A percentile compares a stretch with the other conserved stretches of the same genome.
These are phyloP conservation scores for Serinus canaria DNA, from an alignment of 2,113 vertebrate genomes.

Conservation along the genomic window DNA sequence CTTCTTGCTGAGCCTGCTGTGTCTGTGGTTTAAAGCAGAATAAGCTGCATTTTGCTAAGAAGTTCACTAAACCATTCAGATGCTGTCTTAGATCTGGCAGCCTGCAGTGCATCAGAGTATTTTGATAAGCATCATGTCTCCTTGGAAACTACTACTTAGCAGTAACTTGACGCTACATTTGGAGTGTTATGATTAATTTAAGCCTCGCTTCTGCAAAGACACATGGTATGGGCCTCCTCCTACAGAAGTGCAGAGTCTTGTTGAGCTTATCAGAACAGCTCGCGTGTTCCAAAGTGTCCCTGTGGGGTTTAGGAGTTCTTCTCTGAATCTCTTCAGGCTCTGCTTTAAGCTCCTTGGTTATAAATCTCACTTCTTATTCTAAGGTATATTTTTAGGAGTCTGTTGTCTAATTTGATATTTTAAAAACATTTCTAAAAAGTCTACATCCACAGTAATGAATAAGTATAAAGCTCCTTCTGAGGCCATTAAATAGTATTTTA, in stretches of 20 bases:
- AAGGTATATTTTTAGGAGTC: conserved; percentile 14
- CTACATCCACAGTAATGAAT: conserved; percentile 42
- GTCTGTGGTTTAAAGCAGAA: neutral
- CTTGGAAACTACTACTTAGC: conserved; percentile 67
- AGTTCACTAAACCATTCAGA: conserved; percentile 30
- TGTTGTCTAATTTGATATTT: conserved; percentile 40
- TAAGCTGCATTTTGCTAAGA: neutral
- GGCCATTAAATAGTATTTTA: conserved; percentile 72
- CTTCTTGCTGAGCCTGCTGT: neutral
- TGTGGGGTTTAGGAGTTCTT: neutral
- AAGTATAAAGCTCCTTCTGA: conserved; percentile 72
- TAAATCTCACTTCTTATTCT: conserved; percentile 22
- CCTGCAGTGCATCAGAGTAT: conserved; percentile 7
- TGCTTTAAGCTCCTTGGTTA: neutral
- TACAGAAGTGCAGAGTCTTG: conserved; percentile 29
- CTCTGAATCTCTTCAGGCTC: conserved; percentile 1
- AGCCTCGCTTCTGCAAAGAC: conserved; percentile 49
- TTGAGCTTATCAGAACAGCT: conserved; percentile 50
- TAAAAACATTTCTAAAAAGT: conserved; percentile 47
- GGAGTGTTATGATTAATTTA: conserved; percentile 63
- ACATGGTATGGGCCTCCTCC: conserved; percentile 26
- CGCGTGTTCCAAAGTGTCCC: neutral
- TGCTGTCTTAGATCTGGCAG: conserved; percentile 20
- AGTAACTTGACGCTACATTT: conserved; percentile 35
- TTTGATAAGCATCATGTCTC: conserved; percentile 60